Evolutionary conservation across 2,797 vertebrate genomes (phyloP), one percentile per base, ranked within the genome.

Genomic region (Macropus fuliginosus): DNA sequence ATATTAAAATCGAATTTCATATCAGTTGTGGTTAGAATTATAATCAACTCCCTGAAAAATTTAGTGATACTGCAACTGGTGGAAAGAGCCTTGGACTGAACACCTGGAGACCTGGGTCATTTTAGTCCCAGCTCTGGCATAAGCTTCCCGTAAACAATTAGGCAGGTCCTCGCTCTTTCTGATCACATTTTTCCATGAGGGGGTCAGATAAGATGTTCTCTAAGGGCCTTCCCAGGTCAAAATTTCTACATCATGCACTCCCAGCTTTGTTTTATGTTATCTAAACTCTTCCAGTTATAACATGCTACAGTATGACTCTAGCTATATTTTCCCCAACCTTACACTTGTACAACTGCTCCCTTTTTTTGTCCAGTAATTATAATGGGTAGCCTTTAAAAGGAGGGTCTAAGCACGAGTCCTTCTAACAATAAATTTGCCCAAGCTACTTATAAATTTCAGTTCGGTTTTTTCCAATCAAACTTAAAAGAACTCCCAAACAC

Each of bases 31-130:
- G 3, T 91, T 96, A 92, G 81, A 93, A 94, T 96, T 96, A 93
- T 66, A 93, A 95, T 56, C 91, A 52, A 57, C n/a, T 27, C 27
- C 91, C 90, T 94, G 57, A 91, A 92, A 94, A 96, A 55, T 94
- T 52, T 46, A 87, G 5, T n/a, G 40, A 28, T 11, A 87, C 74
- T 46, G 40, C 40, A 46, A 27, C 24, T 46, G 10, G 34, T n/a
- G 5, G 14, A 74, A 74, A 74, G 13, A 74, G 34, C 34, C 5
- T 5, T 74, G 34, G 62, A 74, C 34, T 74, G 24, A 46, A 9
- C 24, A 27, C 5, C 24, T 50, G 9, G 40, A 87, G 9, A 87
- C 74, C 21, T 87, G 18, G 74, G 21, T 46, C 40, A 27, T 87
- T 87, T 87, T 87, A 87, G 9, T 46, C 24, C 74, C 50, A 81